Percentiles rank a stretch among this genome's conserved stretches.
phyloP scores from a whole-genome alignment of 2,888 invertebrate species.

The Ethmia dodecea region DNA sequence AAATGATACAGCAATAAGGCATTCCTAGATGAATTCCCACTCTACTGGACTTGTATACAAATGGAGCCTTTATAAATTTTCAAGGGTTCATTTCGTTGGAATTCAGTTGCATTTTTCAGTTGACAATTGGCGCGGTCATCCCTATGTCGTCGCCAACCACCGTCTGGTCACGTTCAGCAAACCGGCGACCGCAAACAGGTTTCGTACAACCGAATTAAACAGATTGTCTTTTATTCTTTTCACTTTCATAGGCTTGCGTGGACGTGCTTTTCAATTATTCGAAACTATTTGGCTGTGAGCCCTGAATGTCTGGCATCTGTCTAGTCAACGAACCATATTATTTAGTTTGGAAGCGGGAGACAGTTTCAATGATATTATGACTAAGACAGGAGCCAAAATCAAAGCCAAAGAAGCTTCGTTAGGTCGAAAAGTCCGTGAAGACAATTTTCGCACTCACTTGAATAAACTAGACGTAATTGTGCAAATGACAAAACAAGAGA shows the following conservation, averaged over 20 bases:
- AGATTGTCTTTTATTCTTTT: slow-evolving; percentile 50
- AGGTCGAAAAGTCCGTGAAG: neutral
- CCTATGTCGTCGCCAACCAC: slow-evolving; percentile 33
- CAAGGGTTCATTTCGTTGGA: too few relatives aligned
- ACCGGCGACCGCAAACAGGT: slow-evolving; percentile 67
- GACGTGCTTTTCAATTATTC: slow-evolving; percentile 49
- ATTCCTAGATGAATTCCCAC: neutral
- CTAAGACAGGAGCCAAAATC: too few relatives aligned
- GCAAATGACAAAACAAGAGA: slow-evolving; percentile 55
- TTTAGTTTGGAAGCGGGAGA: slow-evolving; percentile 25
- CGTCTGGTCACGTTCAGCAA: slow-evolving; percentile 74
- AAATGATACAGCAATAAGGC: neutral
- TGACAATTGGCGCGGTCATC: slow-evolving; percentile 50
- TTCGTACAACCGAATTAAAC: slow-evolving; percentile 49
- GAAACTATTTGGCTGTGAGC: slow-evolving; percentile 40
- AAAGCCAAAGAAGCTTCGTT: too few relatives aligned
- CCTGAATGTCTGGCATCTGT: slow-evolving; percentile 45
- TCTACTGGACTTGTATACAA: neutral
- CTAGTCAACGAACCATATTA: slow-evolving; percentile 39
- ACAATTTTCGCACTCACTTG: slow-evolving; percentile 20
- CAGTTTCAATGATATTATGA: slow-evolving; percentile 3
- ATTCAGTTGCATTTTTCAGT: slow-evolving; percentile 26
- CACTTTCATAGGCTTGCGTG: slow-evolving; percentile 46
- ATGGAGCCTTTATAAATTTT: too few relatives aligned
- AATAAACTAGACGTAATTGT: slow-evolving; percentile 44